Evolutionary conservation across 2,888 invertebrate species (phyloP).

Genomic region (Penaeus monodon): DNA sequence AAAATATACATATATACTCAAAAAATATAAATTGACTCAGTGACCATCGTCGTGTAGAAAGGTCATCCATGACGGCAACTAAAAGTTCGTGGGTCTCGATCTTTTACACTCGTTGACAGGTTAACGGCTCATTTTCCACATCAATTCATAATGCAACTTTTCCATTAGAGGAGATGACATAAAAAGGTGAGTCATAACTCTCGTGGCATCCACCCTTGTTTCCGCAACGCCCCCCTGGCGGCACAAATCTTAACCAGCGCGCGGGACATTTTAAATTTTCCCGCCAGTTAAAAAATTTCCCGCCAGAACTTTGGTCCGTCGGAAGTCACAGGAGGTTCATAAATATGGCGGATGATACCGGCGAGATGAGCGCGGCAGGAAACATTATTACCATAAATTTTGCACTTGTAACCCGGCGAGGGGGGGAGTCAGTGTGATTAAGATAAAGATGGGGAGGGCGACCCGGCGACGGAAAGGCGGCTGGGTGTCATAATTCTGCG

Average conservation of each 20-base stretch:
- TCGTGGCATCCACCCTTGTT: slow-evolving; percentile 49
- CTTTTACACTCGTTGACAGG: slow-evolving; percentile 42
- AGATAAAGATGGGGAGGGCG: slow-evolving; percentile 59
- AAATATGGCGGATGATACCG: slow-evolving; percentile 64
- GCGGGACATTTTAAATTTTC: slow-evolving; percentile 56
- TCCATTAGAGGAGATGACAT: slow-evolving; percentile 55
- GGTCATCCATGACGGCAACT: too few relatives aligned
- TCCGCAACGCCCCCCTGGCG: slow-evolving; percentile 51
- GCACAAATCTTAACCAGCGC: slow-evolving; percentile 60
- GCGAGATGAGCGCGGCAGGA: slow-evolving; percentile 62
- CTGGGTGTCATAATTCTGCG: slow-evolving; percentile 60
- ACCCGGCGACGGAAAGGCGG: slow-evolving; percentile 60
- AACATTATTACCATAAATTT: slow-evolving; percentile 64
- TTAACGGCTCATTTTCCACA: slow-evolving; percentile 50
- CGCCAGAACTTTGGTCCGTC: slow-evolving; percentile 59
- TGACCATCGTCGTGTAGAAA: too few relatives aligned
- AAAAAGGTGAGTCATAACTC: slow-evolving; percentile 32
- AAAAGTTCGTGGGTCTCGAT: slow-evolving; percentile 21
- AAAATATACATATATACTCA: too few relatives aligned
- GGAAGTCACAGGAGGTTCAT: slow-evolving; percentile 64
- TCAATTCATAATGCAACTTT: slow-evolving; percentile 57
- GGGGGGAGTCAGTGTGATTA: slow-evolving; percentile 60
- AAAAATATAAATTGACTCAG: background rate
- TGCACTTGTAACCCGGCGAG: slow-evolving; percentile 58
- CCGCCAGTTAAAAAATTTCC: slow-evolving; percentile 53